A percentile compares a stretch with the other conserved stretches of the same genome.
These are phyloP conservation scores for Zygogramma bicolorata DNA, from an alignment of 2,888 invertebrate species.

Conservation along the genomic window DNA sequence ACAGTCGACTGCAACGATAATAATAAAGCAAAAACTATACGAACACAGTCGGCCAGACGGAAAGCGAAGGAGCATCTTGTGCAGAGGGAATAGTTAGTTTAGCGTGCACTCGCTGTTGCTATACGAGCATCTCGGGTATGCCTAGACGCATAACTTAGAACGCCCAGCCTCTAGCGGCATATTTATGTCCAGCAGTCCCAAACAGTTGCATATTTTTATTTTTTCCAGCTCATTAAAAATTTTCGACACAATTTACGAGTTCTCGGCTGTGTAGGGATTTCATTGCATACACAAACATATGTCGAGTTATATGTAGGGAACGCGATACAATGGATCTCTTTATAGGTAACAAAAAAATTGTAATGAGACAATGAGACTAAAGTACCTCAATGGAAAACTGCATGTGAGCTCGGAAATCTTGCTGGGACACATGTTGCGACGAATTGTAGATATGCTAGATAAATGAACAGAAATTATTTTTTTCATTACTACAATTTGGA, in stretches of 20 bases:
- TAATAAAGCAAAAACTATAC: neutral
- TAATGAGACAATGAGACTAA: too few species aligned
- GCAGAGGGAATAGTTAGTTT: conserved; percentile 6
- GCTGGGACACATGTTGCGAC: too few species aligned
- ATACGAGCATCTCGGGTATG: conserved; percentile 57
- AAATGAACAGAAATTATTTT: too few species aligned
- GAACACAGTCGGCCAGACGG: neutral
- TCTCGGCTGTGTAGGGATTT: conserved; percentile 17
- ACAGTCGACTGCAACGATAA: neutral
- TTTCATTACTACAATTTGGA: too few species aligned
- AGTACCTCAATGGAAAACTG: too few species aligned
- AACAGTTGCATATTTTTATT: conserved; percentile 58
- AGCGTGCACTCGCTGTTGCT: conserved; percentile 51
- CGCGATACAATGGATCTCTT: neutral
- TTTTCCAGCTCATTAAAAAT: conserved; percentile 58
- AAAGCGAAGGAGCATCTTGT: conserved; percentile 1
- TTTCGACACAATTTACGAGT: conserved; percentile 36
- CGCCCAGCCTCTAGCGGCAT: conserved; percentile 57
- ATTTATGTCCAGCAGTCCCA: conserved; percentile 59
- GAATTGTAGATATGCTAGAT: neutral
- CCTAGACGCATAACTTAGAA: conserved; percentile 60
- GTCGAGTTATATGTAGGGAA: neutral
- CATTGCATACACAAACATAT: conserved; percentile 10
- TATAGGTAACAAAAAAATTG: neutral
- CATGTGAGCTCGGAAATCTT: too few species aligned